Conservation (phyloP, 35 echinoderm and acorn worm species). For the Diadema setosum region DNA sequence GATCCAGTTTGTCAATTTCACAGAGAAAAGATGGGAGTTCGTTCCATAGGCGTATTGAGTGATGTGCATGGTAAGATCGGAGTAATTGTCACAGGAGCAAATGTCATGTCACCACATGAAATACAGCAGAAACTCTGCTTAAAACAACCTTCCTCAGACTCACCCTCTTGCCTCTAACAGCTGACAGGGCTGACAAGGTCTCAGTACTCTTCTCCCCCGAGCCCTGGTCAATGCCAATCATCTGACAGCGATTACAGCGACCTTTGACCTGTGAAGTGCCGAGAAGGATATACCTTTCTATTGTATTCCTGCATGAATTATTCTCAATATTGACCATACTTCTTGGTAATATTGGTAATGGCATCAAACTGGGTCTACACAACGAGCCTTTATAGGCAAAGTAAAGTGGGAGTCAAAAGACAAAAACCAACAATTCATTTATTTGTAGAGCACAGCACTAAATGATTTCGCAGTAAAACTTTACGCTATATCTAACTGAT, state of each 20-base stretch:
- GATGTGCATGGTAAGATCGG: background rate
- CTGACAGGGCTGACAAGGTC: conserved; percentile 53
- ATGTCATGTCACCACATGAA: too few species aligned
- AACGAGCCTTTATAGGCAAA: background rate
- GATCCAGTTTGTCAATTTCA: too few species aligned
- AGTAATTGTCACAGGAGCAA: too few species aligned
- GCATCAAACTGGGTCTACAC: background rate
- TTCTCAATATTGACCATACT: background rate
- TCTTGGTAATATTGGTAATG: background rate
- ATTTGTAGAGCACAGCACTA: too few species aligned
- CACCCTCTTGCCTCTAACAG: conserved; percentile 71
- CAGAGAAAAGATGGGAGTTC: too few species aligned
- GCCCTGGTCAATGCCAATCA: conserved; percentile 91
- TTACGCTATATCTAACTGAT: too few species aligned
- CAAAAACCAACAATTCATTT: too few species aligned
- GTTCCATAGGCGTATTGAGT: background rate
- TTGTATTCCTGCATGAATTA: too few species aligned
- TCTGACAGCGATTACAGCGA: conserved; percentile 76
- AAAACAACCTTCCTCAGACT: background rate
- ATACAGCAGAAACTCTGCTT: background rate
- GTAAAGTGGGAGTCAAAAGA: background rate
- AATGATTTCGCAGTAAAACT: too few species aligned
- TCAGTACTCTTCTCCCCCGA: conserved; percentile 73
- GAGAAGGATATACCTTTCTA: too few species aligned
- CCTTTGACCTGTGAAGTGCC: conserved; percentile 88